Percentiles rank a stretch among this genome's conserved stretches.
phyloP scores from a whole-genome alignment of 1,140 invertebrate genomes.

The Teleogryllus occipitalis region DNA sequence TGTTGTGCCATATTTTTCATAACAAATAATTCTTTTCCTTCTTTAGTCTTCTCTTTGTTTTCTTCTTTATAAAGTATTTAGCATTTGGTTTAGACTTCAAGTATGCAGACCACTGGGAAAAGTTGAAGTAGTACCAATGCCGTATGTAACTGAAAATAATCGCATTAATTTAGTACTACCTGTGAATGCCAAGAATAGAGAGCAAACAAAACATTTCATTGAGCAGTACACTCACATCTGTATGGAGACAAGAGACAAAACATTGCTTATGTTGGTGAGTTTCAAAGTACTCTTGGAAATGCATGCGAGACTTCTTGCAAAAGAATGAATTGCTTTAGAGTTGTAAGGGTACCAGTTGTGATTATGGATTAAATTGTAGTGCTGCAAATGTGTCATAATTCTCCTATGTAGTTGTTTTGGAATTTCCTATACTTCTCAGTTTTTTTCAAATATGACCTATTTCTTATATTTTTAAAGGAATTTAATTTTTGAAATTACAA shows the following conservation, averaged over 20 bases:
- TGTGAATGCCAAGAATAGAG: slow-evolving; percentile 43
- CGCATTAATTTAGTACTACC: slow-evolving; percentile 67
- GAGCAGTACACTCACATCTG: slow-evolving; percentile 58
- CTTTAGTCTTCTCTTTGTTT: background rate
- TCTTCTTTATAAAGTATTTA: background rate
- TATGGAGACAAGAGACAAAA: slow-evolving; percentile 68
- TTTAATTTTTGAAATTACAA: background rate
- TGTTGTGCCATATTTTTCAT: too few relatives aligned
- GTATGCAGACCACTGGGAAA: slow-evolving; percentile 70
- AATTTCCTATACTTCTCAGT: background rate
- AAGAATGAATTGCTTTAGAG: background rate
- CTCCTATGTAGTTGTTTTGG: background rate
- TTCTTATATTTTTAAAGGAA: background rate
- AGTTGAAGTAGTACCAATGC: slow-evolving; percentile 75
- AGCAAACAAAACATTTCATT: slow-evolving; percentile 53
- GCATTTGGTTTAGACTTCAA: slow-evolving; percentile 43
- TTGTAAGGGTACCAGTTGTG: too few relatives aligned
- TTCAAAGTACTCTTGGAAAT: background rate
- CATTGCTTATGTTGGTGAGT: slow-evolving; percentile 55
- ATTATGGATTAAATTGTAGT: too few relatives aligned
- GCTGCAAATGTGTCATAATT: too few relatives aligned
- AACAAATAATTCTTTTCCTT: background rate
- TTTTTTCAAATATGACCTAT: background rate
- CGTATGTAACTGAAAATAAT: slow-evolving; percentile 85
- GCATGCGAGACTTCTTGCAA: background rate